A percentile compares a stretch with the other conserved stretches of the same genome.
phyloP scores from a whole-genome alignment of 2,113 vertebrate species.

The Noturus placidus region DNA sequence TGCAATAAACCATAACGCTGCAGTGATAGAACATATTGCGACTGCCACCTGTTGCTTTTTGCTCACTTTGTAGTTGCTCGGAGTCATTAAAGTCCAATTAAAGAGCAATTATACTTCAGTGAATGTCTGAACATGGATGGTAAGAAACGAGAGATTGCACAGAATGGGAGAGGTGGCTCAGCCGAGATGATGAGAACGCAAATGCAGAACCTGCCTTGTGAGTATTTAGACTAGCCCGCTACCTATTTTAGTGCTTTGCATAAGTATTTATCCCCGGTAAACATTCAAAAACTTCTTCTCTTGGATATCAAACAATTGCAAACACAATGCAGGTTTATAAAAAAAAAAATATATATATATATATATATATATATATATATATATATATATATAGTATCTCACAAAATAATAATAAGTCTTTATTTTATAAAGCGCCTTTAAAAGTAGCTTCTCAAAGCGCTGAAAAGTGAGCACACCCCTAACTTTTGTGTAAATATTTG shows the following conservation, averaged over 20 bases:
- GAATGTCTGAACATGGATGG: constrained; percentile 52
- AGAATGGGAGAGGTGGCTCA: background rate
- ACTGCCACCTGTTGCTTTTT: background rate
- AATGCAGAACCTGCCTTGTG: background rate
- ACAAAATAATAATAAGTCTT: no score
- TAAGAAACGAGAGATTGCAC: constrained; percentile 9
- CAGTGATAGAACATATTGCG: background rate
- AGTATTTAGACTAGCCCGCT: background rate
- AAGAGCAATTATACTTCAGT: constrained; percentile 62
- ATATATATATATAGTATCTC: no score
- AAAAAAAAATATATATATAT: no score
- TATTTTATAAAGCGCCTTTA: no score
- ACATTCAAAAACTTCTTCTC: no score
- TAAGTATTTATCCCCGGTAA: background rate
- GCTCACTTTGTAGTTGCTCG: constrained; percentile 44
- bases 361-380: no score
- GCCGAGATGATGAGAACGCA: background rate
- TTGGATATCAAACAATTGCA: no score
- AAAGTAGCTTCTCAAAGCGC: no score
- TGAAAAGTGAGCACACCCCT: no score
- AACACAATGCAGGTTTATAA: no score
- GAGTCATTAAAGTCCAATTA: constrained; percentile 56
- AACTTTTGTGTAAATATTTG: no score
- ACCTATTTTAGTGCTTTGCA: no score
- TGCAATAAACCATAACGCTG: constrained; percentile 51